Percentiles rank a stretch among this genome's conserved stretches.
Conservation (phyloP, 2,888 invertebrate species). For the Rhamnusium bicolor region DNA sequence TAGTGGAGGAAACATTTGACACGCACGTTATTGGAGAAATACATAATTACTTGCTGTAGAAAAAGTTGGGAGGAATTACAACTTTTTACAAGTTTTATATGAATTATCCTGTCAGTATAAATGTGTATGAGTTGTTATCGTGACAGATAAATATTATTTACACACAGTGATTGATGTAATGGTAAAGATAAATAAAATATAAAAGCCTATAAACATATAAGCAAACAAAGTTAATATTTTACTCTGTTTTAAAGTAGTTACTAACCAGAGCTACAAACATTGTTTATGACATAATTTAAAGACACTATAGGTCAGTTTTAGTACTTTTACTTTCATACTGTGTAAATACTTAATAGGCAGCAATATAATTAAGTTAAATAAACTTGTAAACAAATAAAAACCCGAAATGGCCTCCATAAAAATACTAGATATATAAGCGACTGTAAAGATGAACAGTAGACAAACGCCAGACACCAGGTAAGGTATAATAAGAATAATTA, state of each 20-base stretch:
- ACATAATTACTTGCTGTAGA: too few relatives aligned
- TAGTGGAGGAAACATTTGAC: too few relatives aligned
- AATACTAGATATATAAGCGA: constrained; percentile 54
- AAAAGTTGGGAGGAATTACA: not conserved
- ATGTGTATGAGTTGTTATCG: constrained; percentile 10
- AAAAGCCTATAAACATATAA: constrained; percentile 62
- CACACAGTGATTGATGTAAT: constrained; percentile 57
- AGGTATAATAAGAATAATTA: constrained; percentile 64
- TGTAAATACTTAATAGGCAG: constrained; percentile 68
- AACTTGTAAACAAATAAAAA: constrained; percentile 70
- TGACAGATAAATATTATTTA: constrained; percentile 49
- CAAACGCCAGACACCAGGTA: constrained; percentile 54
- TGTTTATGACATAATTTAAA: constrained; percentile 68
- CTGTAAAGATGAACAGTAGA: constrained; percentile 55
- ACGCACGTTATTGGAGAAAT: too few relatives aligned
- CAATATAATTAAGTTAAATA: constrained; percentile 69
- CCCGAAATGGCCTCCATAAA: constrained; percentile 65
- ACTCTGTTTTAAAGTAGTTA: constrained; percentile 67
- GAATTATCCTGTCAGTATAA: not conserved
- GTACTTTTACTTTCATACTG: constrained; percentile 69
- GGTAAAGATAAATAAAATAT: constrained; percentile 60
- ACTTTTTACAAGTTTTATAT: not conserved
- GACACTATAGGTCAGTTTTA: constrained; percentile 68
- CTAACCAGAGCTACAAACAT: constrained; percentile 70
- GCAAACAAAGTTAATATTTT: constrained; percentile 66